Evolutionary conservation across 2,888 invertebrate species (phyloP).

Genomic region (Trichopoda pennipes): DNA sequence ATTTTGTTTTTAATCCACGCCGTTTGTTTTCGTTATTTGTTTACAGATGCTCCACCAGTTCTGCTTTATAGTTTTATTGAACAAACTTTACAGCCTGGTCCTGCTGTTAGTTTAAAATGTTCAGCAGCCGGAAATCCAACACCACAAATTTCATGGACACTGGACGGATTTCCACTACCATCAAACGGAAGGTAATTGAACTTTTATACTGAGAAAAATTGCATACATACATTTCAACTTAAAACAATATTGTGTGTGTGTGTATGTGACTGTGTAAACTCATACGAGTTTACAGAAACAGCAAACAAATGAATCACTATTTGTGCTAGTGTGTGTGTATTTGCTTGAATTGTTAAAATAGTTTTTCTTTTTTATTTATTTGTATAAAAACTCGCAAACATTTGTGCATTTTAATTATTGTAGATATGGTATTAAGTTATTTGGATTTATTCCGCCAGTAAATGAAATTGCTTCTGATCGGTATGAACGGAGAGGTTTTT

Average conservation of each 20-base stretch:
- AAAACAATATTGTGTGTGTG: neutral
- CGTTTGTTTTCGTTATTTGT: constrained; percentile 46
- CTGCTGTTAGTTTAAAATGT: constrained; percentile 89
- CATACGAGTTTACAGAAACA: neutral
- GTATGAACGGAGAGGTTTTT: too few relatives aligned
- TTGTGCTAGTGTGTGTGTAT: constrained; percentile 10
- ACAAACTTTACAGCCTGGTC: constrained; percentile 89
- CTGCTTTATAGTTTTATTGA: constrained; percentile 89
- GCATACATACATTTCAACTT: neutral
- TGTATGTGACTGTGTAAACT: neutral
- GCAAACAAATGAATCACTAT: neutral
- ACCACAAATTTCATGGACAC: constrained; percentile 89
- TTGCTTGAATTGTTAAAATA: constrained; percentile 40
- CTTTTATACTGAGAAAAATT: constrained; percentile 71
- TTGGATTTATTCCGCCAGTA: too few relatives aligned
- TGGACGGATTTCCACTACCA: constrained; percentile 88
- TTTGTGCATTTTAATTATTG: constrained; percentile 34
- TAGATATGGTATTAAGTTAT: too few relatives aligned
- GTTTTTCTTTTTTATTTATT: constrained; percentile 54
- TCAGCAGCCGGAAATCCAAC: constrained; percentile 90
- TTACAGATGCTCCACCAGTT: constrained; percentile 88
- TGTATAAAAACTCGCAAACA: constrained; percentile 56
- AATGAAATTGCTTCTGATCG: too few relatives aligned
- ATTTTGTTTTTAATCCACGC: constrained; percentile 38
- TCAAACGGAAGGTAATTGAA: constrained; percentile 82